Evolutionary conservation across 1,140 invertebrate species (phyloP), one percentile per base, ranked within the genome.

Genomic region (Delia radicum): DNA sequence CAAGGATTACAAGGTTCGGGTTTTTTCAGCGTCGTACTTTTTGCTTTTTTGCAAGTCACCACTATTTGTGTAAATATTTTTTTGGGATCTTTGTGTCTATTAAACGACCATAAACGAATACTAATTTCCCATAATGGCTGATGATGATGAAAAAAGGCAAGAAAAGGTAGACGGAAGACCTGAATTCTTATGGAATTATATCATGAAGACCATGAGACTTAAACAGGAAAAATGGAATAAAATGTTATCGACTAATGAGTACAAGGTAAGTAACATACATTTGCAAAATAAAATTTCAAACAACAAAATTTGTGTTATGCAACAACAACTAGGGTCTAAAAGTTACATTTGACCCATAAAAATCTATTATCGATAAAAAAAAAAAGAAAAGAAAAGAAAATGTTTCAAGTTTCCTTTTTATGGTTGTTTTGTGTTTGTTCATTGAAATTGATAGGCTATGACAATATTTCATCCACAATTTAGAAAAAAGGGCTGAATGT

Each of bases 161-260:
- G 74, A 72, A 24, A 77, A 79, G 48, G 24, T 74, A 37, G 87
- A 88, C 78, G 78, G 79, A 31, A 77, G 87, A 24, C 76, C 85
- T 24, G 82, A 83, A 69, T 88, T 85, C 74, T 75, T 87, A 7
- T 80, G 84, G 75, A 85, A 84, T 75, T 88, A 88, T 79, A 76
- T 88, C 15, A 82, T 81, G 26, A 91, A 91, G 79, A 89, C 91
- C 1, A 82, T 92, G 77, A 89, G 89, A 81, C 79, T 93, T 26
- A 94, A 93, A 86, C 81, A 88, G 42, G 93, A 94, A 46, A 91
- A 90, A 87, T 94, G 92, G 91, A 84, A 85, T 27, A 93, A 93
- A 86, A 90, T 94, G 89, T 89, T 93, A 75, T 85, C 85, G 26
- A 88, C 88, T 7, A 90, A 91, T 27, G 92, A 94, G 73, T 77